A percentile compares a stretch with the other conserved stretches of the same genome.
These are phyloP conservation scores for Sternotherus odoratus DNA, from an alignment of 2,797 vertebrate species.

Conservation along the genomic window DNA sequence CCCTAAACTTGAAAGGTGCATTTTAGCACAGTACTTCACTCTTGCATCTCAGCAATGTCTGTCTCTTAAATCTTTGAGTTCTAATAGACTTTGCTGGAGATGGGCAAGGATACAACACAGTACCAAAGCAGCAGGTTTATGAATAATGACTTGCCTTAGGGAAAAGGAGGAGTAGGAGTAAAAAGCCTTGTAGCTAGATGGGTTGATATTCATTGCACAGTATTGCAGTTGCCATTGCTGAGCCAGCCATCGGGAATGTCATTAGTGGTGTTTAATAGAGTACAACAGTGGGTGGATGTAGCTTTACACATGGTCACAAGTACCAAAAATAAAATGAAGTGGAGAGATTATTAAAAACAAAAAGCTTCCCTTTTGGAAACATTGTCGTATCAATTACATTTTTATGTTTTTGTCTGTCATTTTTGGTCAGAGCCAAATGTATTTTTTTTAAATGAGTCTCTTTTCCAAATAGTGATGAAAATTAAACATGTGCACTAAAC, in stretches of 20 bases:
- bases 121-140: background rate
- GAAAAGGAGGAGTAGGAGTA: slow-evolving; percentile 42
- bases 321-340: slow-evolving; percentile 52
- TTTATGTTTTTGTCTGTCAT: slow-evolving; percentile 49
- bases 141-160: slow-evolving; percentile 45
- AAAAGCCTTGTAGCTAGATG: slow-evolving; percentile 33
- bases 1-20: background rate
- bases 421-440: slow-evolving; percentile 37
- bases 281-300: slow-evolving; percentile 30
- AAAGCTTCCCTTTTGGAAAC: slow-evolving; percentile 53
- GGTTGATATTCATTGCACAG: slow-evolving; percentile 50
- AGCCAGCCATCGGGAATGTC: slow-evolving; percentile 25
- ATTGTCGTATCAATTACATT: slow-evolving; percentile 51
- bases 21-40: background rate
- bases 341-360: slow-evolving; percentile 43
- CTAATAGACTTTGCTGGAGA: slow-evolving; percentile 1
- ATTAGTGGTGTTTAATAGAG: background rate
- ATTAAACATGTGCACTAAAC: slow-evolving; percentile 16
- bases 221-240: slow-evolving; percentile 30
- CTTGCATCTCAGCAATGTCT: background rate
- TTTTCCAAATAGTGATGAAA: slow-evolving; percentile 40
- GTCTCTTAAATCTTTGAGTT: background rate
- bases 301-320: slow-evolving; percentile 31
- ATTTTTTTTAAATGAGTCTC: slow-evolving; percentile 37
- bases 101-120: slow-evolving; percentile 17